Conservation (phyloP, 92 coral and sea anemone genomes). For the Ricordea florida region DNA sequence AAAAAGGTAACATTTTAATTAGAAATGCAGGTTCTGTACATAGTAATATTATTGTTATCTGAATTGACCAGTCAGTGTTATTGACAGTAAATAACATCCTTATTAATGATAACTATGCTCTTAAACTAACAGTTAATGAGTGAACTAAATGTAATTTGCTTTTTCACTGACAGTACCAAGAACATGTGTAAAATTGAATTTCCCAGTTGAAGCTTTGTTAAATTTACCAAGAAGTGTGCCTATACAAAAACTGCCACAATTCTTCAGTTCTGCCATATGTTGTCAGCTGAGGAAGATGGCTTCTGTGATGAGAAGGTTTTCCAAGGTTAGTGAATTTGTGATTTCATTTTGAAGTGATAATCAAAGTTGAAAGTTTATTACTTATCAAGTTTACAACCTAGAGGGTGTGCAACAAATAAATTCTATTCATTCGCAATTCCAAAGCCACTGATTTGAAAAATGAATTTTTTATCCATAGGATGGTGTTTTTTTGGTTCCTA, state of each 20-base stretch:
- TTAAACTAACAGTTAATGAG: no score
- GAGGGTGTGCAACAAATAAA: no score
- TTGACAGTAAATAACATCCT: no score
- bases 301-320: slow-evolving; percentile 41
- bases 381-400: no score
- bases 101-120: no score
- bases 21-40: no score
- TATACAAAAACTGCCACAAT: slow-evolving; percentile 41
- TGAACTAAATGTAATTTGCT: not conserved
- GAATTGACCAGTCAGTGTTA: no score
- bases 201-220: slow-evolving; percentile 72
- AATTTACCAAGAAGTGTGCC: slow-evolving; percentile 38
- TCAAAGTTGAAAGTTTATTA: not conserved
- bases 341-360: not conserved
- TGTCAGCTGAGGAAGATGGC: slow-evolving; percentile 66
- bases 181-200: not conserved
- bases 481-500: slow-evolving; percentile 49
- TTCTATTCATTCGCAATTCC: no score
- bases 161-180: not conserved
- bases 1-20: slow-evolving; percentile 55
- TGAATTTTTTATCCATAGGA: no score
- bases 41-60: no score
- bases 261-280: slow-evolving; percentile 65
- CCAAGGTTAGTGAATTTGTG: slow-evolving; percentile 43
- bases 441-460: no score